Evolutionary conservation across 2,797 vertebrate species (phyloP).

Genomic region (Atherinosoma microstoma): DNA sequence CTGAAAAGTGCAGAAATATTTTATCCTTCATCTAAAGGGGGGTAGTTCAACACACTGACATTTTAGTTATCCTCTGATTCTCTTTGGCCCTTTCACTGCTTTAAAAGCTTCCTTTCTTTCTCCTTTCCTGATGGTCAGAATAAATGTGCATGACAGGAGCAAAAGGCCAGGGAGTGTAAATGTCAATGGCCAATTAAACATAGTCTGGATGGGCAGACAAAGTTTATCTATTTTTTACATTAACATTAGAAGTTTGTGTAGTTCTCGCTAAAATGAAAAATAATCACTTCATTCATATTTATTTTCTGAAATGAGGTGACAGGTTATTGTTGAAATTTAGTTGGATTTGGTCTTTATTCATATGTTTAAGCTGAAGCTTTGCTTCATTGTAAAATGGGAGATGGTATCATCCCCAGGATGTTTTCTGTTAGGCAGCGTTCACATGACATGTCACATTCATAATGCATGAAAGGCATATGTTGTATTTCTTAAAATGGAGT

Average conservation of each 20-base stretch:
- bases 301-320: conserved; percentile 41
- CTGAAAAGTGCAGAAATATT: conserved; percentile 28
- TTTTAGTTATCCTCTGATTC: conserved; percentile 49
- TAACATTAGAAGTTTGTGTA: background rate
- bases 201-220: conserved; percentile 28
- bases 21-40: conserved; percentile 22
- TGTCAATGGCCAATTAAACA: conserved; percentile 62
- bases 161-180: conserved; percentile 49
- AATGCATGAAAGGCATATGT: no score
- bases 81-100: conserved; percentile 5
- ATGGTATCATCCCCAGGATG: background rate
- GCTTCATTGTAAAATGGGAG: background rate
- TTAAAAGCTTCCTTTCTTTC: conserved; percentile 32
- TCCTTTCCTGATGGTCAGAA: conserved; percentile 32
- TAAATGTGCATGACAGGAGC: conserved; percentile 54
- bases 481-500: no score
- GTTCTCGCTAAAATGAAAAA: conserved; percentile 21
- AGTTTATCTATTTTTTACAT: conserved; percentile 38
- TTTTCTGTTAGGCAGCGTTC: background rate
- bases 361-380: conserved; percentile 45
- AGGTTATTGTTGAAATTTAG: conserved; percentile 20
- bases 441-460: background rate
- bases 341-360: conserved; percentile 29
- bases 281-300: conserved; percentile 43
- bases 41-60: conserved; percentile 47